phyloP scores from a whole-genome alignment of 2,113 vertebrate genomes.

The Glaucidium brasilianum region DNA sequence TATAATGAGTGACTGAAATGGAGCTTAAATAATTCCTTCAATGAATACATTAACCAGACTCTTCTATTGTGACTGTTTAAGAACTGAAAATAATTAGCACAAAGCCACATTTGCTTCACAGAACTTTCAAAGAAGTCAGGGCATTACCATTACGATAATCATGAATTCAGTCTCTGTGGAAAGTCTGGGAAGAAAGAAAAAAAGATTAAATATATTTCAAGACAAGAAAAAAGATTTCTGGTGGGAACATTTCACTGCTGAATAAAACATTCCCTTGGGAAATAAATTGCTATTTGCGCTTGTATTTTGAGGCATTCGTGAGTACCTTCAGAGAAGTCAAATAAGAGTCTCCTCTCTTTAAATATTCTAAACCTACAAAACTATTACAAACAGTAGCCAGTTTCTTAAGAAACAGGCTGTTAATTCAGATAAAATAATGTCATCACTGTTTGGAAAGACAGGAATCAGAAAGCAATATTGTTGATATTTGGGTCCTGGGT shows the following conservation, averaged over 20 bases:
- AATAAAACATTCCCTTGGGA: conserved; percentile 68
- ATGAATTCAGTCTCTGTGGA: conserved; percentile 69
- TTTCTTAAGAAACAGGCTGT: background rate
- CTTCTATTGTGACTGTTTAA: conserved; percentile 72
- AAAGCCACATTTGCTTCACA: conserved; percentile 73
- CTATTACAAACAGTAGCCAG: background rate
- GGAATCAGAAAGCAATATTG: background rate
- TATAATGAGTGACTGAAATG: conserved; percentile 75
- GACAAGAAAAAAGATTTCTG: conserved; percentile 64
- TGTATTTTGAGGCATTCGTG: conserved; percentile 46
- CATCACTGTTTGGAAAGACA: background rate
- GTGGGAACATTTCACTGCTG: conserved; percentile 68
- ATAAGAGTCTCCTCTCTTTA: conserved; percentile 5
- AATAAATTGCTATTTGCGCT: conserved; percentile 45
- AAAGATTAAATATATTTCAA: conserved; percentile 72
- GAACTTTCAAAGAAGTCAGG: conserved; percentile 67
- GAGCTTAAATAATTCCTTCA: conserved; percentile 77
- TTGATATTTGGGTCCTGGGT: background rate
- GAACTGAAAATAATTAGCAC: conserved; percentile 74
- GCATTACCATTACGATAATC: conserved; percentile 60
- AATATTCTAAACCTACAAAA: conserved; percentile 10
- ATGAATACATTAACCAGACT: conserved; percentile 73
- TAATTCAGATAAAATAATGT: background rate
- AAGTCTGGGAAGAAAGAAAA: conserved; percentile 19
- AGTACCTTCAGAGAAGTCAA: conserved; percentile 1